These are phyloP conservation scores for Beaufortia kweichowensis DNA, from an alignment of 2,113 vertebrate species.

Conservation along the genomic window DNA sequence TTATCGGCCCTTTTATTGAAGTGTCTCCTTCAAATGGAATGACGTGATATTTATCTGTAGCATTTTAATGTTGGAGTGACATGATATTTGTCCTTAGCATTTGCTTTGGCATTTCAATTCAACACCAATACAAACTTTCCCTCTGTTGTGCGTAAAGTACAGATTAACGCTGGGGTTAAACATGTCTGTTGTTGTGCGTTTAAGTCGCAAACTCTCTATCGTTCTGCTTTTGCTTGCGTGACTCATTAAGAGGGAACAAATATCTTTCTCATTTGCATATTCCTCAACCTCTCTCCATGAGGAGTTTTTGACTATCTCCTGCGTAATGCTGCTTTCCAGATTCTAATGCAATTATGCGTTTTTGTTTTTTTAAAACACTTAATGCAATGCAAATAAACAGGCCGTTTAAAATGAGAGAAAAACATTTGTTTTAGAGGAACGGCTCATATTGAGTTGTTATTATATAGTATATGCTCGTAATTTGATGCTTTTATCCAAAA, in stretches of 20 bases:
- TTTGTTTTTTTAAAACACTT: constrained; percentile 32
- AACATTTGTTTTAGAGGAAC: neutral
- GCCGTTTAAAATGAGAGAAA: constrained; percentile 21
- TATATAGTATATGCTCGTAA: neutral
- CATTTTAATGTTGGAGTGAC: constrained; percentile 18
- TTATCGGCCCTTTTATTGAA: constrained; percentile 21
- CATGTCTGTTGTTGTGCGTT: constrained; percentile 19
- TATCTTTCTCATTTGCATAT: constrained; percentile 55
- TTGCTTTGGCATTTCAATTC: constrained; percentile 41
- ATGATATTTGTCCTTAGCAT: constrained; percentile 13
- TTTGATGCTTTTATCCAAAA: neutral
- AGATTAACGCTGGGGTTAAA: constrained; percentile 35
- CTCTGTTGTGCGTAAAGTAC: neutral
- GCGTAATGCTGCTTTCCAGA: constrained; percentile 47
- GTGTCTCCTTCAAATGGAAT: constrained; percentile 21
- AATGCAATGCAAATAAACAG: constrained; percentile 40
- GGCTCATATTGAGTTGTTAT: neutral
- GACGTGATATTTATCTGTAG: constrained; percentile 32
- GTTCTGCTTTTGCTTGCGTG: constrained; percentile 36
- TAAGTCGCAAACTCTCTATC: constrained; percentile 44
- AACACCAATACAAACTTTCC: neutral
- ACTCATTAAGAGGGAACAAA: constrained; percentile 48
- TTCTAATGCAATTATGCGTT: constrained; percentile 54
- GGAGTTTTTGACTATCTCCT: constrained; percentile 26
- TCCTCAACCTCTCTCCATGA: constrained; percentile 31